A percentile compares a stretch with the other conserved stretches of the same genome.
Conservation (phyloP, 2,113 vertebrate species). For the Trichomycterus rosablanca region DNA sequence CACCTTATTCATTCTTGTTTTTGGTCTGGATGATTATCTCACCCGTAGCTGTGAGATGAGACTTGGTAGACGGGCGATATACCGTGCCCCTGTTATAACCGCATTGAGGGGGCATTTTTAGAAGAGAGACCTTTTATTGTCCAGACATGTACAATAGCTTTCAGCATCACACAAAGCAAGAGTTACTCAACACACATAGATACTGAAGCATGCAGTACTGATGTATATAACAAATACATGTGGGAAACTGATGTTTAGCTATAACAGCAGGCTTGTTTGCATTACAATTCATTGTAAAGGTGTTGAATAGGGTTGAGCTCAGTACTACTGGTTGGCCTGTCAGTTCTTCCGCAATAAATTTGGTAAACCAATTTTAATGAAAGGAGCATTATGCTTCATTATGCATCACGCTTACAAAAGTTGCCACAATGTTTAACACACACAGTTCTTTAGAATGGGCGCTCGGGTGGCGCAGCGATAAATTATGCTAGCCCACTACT, state of each 20-base stretch:
- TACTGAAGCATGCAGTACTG: background rate
- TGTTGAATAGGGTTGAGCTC: no score
- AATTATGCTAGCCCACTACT: no score
- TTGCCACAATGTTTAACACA: no score
- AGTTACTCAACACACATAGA: constrained; percentile 14
- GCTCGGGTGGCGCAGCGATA: no score
- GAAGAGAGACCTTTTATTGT: constrained; percentile 29
- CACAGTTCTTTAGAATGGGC: no score
- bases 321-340: no score
- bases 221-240: background rate
- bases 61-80: constrained; percentile 28
- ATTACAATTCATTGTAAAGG: background rate
- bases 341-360: no score
- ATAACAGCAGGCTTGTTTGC: no score
- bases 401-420: no score
- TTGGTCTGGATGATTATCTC: constrained; percentile 39
- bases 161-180: constrained; percentile 13
- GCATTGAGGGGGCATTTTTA: constrained; percentile 16
- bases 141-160: constrained; percentile 10
- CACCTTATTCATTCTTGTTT: constrained; percentile 51
- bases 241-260: no score
- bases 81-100: constrained; percentile 22
- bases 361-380: no score
- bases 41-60: constrained; percentile 17
- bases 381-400: no score